Evolutionary conservation across 2,797 vertebrate genomes (phyloP), one percentile per base, ranked within the genome.

Genomic region (Pseudochromis fuscus): DNA sequence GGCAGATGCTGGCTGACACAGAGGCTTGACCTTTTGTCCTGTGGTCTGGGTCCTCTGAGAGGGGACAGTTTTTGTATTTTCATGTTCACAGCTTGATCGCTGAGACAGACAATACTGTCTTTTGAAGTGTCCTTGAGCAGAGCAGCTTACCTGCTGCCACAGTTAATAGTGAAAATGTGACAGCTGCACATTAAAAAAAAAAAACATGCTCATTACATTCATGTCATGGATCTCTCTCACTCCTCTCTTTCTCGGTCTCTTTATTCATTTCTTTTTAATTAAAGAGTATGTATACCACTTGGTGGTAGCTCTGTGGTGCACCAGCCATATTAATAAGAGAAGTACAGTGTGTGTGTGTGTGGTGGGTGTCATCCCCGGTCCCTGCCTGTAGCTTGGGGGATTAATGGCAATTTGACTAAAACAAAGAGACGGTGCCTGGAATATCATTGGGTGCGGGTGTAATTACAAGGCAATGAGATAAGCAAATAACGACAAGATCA

Each of bases 321-420:
- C 24, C 55, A 81, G 61, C 69, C 79, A 75, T 83, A 75, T 77
- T 72, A 81, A 71, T 82, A 73, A 83, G 51, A 42, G 12, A 62
- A 35, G 61, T 9, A 0, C 19, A n/a, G 48, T 55, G 33, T 21
- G 23, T 24, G 15, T 51, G 53, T 38, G 27, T 45, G 55, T 10
- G 31, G 28, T 67, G 7, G 44, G 28, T 27, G 70, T 56, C 19
- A 19, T 78, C 59, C 35, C 44, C 3, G 19, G 30, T 48, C 71
- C 60, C 25, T 58, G 38, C 57, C 68, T 72, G 42, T 66, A 63
- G 73, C 67, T 72, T 28, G 9, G 24, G 51, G 85, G 89, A 93
- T 92, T 93, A 90, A 91, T 82, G 79, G 81, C 84, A 92, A 88
- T 92, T 92, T 88, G 64, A 86, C 79, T 87, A 70, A 93, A 92